phyloP scores from a whole-genome alignment of 1,140 invertebrate species.

The Drosophila ercepeae region DNA sequence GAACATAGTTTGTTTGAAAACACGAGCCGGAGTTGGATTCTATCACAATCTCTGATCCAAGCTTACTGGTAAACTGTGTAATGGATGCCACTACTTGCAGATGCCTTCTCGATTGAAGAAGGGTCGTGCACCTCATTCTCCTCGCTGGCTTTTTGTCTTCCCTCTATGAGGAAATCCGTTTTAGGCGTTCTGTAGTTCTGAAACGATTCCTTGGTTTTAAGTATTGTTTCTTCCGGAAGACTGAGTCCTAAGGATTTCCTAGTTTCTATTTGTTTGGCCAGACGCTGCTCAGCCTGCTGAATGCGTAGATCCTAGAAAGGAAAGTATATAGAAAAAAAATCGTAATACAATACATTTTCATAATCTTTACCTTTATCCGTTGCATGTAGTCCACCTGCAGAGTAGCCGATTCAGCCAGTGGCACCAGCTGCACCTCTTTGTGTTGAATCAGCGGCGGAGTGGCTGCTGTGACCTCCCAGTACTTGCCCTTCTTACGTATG shows the following conservation, averaged over 20 bases:
- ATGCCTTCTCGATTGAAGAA: conserved; percentile 25
- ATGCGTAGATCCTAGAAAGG: conserved; percentile 58
- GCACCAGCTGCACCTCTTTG: conserved; percentile 65
- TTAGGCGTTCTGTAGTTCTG: conserved; percentile 60
- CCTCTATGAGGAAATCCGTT: conserved; percentile 59
- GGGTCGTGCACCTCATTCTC: conserved; percentile 72
- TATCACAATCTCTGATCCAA: not conserved
- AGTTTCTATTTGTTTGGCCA: conserved; percentile 37
- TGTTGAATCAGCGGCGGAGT: conserved; percentile 86
- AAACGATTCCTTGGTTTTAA: conserved; percentile 65
- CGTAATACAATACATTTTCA: too few relatives aligned
- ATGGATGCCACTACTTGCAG: conserved; percentile 48
- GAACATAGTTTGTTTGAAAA: conserved; percentile 28
- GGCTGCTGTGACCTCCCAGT: conserved; percentile 89
- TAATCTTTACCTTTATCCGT: conserved; percentile 55
- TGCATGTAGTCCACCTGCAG: conserved; percentile 70
- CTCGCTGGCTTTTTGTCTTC: conserved; percentile 53
- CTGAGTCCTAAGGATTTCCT: conserved; percentile 5
- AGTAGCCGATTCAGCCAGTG: conserved; percentile 70
- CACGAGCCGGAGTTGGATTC: not conserved
- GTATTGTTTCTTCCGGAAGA: conserved; percentile 48
- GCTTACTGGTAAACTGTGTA: conserved; percentile 68
- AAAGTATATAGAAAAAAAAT: not conserved
- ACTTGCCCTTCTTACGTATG: conserved; percentile 85
- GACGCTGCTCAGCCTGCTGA: conserved; percentile 72